Evolutionary conservation across 2,888 invertebrate species (phyloP), one percentile per base, ranked within the genome.

Genomic region (Laothoe populi): DNA sequence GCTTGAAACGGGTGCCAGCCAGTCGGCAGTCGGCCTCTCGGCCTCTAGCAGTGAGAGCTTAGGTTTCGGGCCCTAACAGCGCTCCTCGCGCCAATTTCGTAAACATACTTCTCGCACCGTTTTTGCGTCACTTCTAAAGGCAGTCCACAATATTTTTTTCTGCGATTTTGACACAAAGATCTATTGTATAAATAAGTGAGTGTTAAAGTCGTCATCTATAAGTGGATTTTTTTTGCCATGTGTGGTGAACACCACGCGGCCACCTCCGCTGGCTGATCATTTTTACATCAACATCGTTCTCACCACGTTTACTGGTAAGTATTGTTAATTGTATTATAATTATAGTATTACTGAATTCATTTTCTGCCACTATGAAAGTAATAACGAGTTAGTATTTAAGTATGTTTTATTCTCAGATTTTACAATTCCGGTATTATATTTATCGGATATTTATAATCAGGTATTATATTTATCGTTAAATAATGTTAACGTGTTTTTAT

Each of bases 281-380:
- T 44, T 44, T 74, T 75, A 70, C 71, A 73, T 72, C 71, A 74
- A 73, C 68, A 67, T 69, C 67, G 69, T 70, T 67, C 65, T 70
- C 75, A 77, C 77, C 81, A 82, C 85, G 82, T 79, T 79, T 72
- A 72, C 76, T 83, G 88, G 91, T 91, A 80, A 89, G 88, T 86
- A 68, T 70, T 57, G 58, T 44, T 66, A 64, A 64, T 61, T 49
- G 8, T 46, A 21, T 40, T 23, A 26, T 11, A 53, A 48, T 53
- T 64, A 35, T 57, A 40, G 7, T 16, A 23, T 40, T 46, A 19
- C 53, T 38, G 11, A 16, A 21, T 40, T 26, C n/a, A 19, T 16
- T 46, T 63, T 57, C 57, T 63, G 65, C 62, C 66, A 64, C 65
- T 71, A 65, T 67, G 69, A 66, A 57, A 11, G 35, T 61, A 66